These are phyloP conservation scores for Microplitis deprimator DNA, from an alignment of 2,888 invertebrate genomes.

Conservation along the genomic window DNA sequence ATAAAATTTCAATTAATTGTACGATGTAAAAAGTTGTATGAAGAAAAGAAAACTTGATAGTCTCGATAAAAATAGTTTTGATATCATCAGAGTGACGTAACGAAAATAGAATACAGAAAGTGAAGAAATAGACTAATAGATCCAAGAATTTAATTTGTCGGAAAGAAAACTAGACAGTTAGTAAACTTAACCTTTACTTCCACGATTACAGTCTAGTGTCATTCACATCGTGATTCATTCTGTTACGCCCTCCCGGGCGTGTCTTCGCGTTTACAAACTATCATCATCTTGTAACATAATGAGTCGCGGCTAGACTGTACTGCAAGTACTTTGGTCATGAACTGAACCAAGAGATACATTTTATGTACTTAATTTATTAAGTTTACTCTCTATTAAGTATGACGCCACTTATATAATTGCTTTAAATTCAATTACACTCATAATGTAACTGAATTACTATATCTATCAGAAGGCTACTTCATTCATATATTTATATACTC, in stretches of 20 bases:
- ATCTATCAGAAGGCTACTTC: not conserved
- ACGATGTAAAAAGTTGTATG: no score
- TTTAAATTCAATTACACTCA: slow-evolving; percentile 59
- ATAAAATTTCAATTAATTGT: no score
- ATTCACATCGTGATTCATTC: slow-evolving; percentile 63
- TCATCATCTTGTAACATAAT: slow-evolving; percentile 25
- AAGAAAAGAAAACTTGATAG: not conserved
- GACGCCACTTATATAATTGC: slow-evolving; percentile 64
- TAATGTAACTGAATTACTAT: slow-evolving; percentile 46
- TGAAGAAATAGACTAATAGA: not conserved
- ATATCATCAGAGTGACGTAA: not conserved
- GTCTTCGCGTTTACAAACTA: slow-evolving; percentile 36
- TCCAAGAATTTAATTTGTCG: slow-evolving; percentile 25
- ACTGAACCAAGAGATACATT: not conserved
- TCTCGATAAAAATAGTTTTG: not conserved
- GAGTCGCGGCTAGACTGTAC: not conserved
- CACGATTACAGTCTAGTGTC: slow-evolving; percentile 56
- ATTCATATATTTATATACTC: not conserved
- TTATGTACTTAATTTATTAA: slow-evolving; percentile 11
- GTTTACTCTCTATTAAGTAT: slow-evolving; percentile 47
- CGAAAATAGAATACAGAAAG: not conserved
- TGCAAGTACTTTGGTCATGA: slow-evolving; percentile 5
- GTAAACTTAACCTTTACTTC: slow-evolving; percentile 57
- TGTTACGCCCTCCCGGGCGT: slow-evolving; percentile 52
- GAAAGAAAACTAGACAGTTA: slow-evolving; percentile 25